Evolutionary conservation across 2,113 vertebrate genomes (phyloP).

Genomic region (Rhagologus leucostigma): DNA sequence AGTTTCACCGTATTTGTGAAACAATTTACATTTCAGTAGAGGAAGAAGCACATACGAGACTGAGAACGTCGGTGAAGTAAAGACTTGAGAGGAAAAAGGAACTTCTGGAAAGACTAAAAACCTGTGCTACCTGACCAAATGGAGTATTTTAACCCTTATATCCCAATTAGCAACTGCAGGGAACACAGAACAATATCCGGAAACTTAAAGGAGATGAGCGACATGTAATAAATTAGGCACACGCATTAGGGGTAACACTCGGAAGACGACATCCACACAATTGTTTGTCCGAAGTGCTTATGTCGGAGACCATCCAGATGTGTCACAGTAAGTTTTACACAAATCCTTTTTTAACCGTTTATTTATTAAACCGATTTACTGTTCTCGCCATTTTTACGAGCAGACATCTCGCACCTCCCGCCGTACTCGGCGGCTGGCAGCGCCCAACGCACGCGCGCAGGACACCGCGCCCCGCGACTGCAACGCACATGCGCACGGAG

Average conservation of each 20-base stretch:
- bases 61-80: neutral
- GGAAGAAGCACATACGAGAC: neutral
- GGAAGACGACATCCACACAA: neutral
- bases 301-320: neutral
- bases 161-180: neutral
- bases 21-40: neutral
- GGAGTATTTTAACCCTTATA: neutral
- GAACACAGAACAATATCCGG: neutral
- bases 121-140: neutral
- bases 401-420: neutral
- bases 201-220: neutral
- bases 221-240: neutral
- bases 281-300: neutral
- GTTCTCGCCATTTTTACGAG: neutral
- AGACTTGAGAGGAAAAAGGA: neutral
- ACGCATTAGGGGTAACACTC: neutral
- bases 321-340: neutral
- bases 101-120: neutral
- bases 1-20: neutral
- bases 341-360: neutral
- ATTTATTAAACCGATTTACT: neutral
- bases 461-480: no score
- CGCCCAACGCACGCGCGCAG: no score
- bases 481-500: neutral
- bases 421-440: rapidly evolving